Base-by-base conservation (phyloP, 2,888 invertebrate species). In the Troides aeacus region DNA sequence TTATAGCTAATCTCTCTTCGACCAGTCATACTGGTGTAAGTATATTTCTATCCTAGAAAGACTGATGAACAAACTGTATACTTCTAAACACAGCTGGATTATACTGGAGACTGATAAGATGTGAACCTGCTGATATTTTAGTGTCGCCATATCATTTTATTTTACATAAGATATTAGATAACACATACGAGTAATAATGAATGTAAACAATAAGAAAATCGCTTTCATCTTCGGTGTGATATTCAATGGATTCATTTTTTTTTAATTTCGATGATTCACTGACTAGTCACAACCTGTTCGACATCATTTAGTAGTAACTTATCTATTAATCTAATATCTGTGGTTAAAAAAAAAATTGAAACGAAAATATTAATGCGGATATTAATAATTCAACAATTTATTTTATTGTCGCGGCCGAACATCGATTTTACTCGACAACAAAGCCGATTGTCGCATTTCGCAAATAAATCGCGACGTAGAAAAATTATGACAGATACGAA, bases 401-500 rank as follows among this genome's bases (percentile, higher is more conserved):
- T 84, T 80, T 83, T 79, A 81, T 79, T 74, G 75, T 74, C 76
- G 72, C 75, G 75, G 71, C 69, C 72, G 76, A 69, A 74, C 78
- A 78, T 81, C 81, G 81, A 81, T 81, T 78, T 82, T 75, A 72
- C 74, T 73, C 75, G 78, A 73, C 75, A 82, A 87, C 86, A 90
- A 90, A 90, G 87, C 80, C 79, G 87, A 84, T 86, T 88, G 88
- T 88, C 84, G 87, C 85, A 77, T 84, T 84, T 84, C 79, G 89
- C 90, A 81, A 85, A 90, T 86, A 86, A 88, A 87, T 86, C 84
- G 90, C 88, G 90, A 92, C 92, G 88, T 90, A 89, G 90, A 92
- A 92, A 90, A 92, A 92, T 91, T 90, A 92, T 91, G 92, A 92
- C 88, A 91, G 87, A 92, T 92, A 85, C 79, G 83, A 85, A 79